Evolutionary conservation across 2,797 vertebrate species (phyloP).

Genomic region (Eidolon dupreanum): DNA sequence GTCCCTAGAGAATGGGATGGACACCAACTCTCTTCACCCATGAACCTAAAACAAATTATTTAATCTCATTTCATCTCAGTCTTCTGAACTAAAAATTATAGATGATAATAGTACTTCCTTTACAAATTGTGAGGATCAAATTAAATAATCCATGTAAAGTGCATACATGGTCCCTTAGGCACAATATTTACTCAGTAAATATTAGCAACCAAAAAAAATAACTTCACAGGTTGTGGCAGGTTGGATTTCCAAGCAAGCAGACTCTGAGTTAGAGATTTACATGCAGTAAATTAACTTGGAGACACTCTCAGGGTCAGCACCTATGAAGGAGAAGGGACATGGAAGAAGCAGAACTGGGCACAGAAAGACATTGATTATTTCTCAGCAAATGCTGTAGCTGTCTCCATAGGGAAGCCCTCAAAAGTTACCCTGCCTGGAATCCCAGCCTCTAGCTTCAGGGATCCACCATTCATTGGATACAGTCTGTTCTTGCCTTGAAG

Average conservation of each 20-base stretch:
- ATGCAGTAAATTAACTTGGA: neutral
- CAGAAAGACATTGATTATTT: neutral
- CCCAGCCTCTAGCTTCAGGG: neutral
- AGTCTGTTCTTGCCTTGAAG: neutral
- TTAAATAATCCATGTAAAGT: neutral
- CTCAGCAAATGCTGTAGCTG: neutral
- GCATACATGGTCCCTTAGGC: neutral
- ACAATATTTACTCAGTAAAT: neutral
- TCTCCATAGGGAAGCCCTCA: neutral
- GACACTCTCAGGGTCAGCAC: neutral
- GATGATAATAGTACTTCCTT: neutral
- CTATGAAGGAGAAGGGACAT: neutral
- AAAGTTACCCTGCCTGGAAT: no score
- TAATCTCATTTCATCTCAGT: neutral
- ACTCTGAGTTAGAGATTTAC: neutral
- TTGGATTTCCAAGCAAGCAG: neutral
- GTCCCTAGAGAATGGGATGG: neutral
- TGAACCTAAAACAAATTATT: neutral
- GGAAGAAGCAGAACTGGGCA: neutral
- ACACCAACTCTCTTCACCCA: neutral
- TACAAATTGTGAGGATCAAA: neutral
- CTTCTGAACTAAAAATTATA: neutral
- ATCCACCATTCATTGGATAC: neutral
- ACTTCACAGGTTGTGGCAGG: neutral
- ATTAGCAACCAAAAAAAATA: neutral